phyloP scores from a whole-genome alignment of 2,113 vertebrate species.

The Laticauda laticaudata region DNA sequence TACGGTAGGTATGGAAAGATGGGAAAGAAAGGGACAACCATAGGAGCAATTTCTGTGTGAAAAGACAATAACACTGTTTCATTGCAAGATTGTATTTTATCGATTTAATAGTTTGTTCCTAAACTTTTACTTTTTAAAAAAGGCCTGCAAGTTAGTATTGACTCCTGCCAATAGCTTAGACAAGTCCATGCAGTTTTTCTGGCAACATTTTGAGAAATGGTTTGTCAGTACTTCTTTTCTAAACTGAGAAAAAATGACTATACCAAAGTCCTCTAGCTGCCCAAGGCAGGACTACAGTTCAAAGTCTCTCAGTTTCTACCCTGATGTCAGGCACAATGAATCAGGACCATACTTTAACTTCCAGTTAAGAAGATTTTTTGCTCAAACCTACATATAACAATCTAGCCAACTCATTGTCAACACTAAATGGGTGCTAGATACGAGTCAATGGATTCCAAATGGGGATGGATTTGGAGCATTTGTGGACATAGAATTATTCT shows the following conservation, averaged over 20 bases:
- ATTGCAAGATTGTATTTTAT: neutral
- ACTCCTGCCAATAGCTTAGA: neutral
- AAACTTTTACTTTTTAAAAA: neutral
- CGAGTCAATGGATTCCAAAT: neutral
- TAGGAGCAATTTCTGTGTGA: neutral
- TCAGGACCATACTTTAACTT: neutral
- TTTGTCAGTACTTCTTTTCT: neutral
- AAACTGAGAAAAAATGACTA: neutral
- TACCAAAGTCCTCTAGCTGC: neutral
- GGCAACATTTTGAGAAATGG: neutral
- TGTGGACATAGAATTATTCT: neutral
- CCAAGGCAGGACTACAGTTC: neutral
- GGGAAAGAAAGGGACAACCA: neutral
- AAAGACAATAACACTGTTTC: neutral
- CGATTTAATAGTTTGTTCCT: neutral
- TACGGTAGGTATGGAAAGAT: neutral
- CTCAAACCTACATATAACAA: neutral
- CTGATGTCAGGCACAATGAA: neutral
- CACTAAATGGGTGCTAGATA: neutral
- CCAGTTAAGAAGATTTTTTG: neutral
- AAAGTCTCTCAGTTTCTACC: neutral
- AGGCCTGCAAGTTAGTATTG: neutral
- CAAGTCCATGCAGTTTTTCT: neutral
- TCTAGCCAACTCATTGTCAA: neutral
- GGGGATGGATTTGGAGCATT: neutral